Evolutionary conservation across 2,888 invertebrate genomes (phyloP), one percentile per base, ranked within the genome.

Genomic region (Cylloceria caligata): DNA sequence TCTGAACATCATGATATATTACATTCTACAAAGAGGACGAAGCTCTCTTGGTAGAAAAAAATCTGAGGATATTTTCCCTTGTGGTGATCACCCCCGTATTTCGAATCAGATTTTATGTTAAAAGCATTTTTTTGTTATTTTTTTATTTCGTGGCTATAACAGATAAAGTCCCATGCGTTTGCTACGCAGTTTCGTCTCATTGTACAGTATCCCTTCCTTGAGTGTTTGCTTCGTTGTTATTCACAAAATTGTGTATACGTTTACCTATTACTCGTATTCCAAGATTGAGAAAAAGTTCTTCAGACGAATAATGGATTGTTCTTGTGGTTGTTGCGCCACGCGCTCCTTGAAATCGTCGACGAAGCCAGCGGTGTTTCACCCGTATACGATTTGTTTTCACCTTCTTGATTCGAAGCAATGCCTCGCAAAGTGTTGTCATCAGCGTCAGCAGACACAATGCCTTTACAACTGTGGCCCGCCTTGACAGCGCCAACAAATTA

Each of bases 401-500:
- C 74, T 76, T 76, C 55, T 78, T 62, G 76, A 76, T 85, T 83
- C 75, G 42, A 60, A 45, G 72, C 72, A 42, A 68, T 65, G 62
- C 64, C 62, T 36, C 24, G 19, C 27, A 42, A 16, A 27, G 64
- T 24, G 52, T 16, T 16, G n/a, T 42, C 27, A 39, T 39, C n/a
- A 19, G 16, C 74, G 49, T 24, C 60, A 16, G 67, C 42, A 65
- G 67, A 67, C 52, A 30, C 60, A 45, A 60, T 60, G 52, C 39
- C 30, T 60, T 60, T 64, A 30, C 42, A 57, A 57, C 45, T 13
- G 42, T 30, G 71, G 57, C 71, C 42, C 52, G 42, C 42, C 34
- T 71, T 72, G 82, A 82, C 82, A 79, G 82, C 39, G 11, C 75
- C 78, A 80, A 83, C 85, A 85, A 85, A 85, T 85, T 85, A 83